Conservation (phyloP, 2,797 vertebrate species). For the Phoebastria nigripes region DNA sequence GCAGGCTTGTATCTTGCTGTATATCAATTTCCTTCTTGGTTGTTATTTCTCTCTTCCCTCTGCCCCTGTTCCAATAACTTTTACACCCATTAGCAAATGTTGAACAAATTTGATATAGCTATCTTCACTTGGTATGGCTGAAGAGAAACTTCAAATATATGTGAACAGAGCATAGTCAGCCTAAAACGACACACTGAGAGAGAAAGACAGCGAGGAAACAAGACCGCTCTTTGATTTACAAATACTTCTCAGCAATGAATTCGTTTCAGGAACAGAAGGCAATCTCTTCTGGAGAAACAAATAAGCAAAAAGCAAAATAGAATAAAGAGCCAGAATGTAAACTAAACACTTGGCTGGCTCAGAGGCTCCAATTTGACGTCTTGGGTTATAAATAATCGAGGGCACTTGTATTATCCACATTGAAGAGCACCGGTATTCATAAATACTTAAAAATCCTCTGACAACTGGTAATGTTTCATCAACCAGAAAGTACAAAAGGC, state of each 20-base stretch:
- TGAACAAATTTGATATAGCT: not conserved
- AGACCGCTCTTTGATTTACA: constrained; percentile 9
- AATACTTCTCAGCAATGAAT: constrained; percentile 17
- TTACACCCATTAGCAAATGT: not conserved
- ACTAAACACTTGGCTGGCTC: constrained; percentile 43
- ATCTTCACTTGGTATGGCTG: not conserved
- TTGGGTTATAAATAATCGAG: constrained; percentile 65
- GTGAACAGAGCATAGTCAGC: not conserved
- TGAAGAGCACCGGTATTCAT: constrained; percentile 50
- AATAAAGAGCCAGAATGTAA: constrained; percentile 41
- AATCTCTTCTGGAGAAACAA: constrained; percentile 49
- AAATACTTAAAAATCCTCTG: constrained; percentile 65
- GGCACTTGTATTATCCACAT: constrained; percentile 43
- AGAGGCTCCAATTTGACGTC: constrained; percentile 32
- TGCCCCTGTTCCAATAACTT: not conserved
- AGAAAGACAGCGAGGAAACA: not conserved
- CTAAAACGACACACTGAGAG: not conserved
- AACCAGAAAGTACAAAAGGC: constrained; percentile 49
- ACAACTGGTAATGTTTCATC: constrained; percentile 53
- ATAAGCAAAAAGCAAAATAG: constrained; percentile 42
- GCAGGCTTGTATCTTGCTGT: not conserved
- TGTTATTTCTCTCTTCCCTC: not conserved
- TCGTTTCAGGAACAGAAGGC: not conserved
- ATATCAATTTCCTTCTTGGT: fast-evolving
- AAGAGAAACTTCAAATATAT: not conserved